Evolutionary conservation across 64 coral and sea anemone species (phyloP).

Genomic region (Pocillopora damicornis): DNA sequence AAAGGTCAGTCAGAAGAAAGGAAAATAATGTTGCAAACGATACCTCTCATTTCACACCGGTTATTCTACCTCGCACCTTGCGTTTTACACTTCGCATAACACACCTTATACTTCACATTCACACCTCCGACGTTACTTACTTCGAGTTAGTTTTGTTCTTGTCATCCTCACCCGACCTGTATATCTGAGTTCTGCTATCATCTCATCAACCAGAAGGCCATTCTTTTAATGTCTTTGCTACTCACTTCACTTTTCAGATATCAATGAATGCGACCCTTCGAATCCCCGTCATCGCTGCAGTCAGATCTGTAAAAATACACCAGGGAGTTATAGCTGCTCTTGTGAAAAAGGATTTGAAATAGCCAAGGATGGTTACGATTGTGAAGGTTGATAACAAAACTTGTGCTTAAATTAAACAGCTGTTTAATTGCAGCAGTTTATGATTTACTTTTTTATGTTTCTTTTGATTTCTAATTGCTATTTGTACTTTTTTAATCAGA

Average conservation of each 20-base stretch:
- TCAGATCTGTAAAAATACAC: constrained; percentile 25
- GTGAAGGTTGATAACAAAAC: background rate
- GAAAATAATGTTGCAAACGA: too few species aligned
- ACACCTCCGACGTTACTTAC: too few species aligned
- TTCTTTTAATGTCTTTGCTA: background rate
- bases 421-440: background rate
- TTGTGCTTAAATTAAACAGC: background rate
- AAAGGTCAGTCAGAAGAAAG: too few species aligned
- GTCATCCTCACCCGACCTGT: too few species aligned
- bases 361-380: background rate
- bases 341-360: constrained; percentile 27
- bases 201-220: too few species aligned
- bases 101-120: too few species aligned
- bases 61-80: too few species aligned
- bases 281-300: background rate
- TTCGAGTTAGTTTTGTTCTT: too few species aligned
- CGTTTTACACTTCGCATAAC: too few species aligned
- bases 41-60: too few species aligned
- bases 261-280: constrained; percentile 5
- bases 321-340: constrained; percentile 7
- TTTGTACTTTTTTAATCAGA: constrained; percentile 1
- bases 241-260: background rate
- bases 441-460: background rate
- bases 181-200: too few species aligned
- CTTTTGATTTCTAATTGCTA: background rate